These are phyloP conservation scores for Corythornis madagascariensis DNA, from an alignment of 2,113 vertebrate genomes.

Conservation along the genomic window DNA sequence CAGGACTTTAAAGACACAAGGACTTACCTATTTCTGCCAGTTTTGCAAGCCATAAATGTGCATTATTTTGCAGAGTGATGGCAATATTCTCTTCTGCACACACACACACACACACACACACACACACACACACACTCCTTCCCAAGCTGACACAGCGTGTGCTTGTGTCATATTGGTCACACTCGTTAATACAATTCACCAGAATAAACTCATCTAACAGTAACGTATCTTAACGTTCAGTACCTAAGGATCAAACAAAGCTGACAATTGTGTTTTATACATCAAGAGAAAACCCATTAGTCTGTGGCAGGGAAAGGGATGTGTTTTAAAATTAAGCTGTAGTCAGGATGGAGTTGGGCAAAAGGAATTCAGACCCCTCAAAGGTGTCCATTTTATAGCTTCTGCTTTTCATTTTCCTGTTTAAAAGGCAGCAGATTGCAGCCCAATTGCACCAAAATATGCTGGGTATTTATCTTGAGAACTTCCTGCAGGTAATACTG, in stretches of 20 bases:
- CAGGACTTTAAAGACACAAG: constrained; percentile 27
- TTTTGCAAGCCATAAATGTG: constrained; percentile 1
- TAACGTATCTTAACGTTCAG: not conserved
- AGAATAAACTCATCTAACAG: not conserved
- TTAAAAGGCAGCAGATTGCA: not conserved
- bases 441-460: not conserved
- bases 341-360: not conserved
- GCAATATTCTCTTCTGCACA: not conserved
- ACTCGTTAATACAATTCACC: not conserved
- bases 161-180: not conserved
- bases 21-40: not conserved
- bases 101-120: too few relatives aligned
- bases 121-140: not conserved
- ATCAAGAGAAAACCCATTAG: not conserved
- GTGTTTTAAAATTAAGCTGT: not conserved
- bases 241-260: not conserved
- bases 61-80: constrained; percentile 2
- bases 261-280: not conserved
- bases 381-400: not conserved
- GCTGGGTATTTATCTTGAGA: not conserved
- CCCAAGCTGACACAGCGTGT: not conserved
- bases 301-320: not conserved
- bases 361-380: not conserved
- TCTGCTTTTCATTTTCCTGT: not conserved
- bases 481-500: not conserved